Base-by-base conservation (phyloP, 37 sponge, comb jelly and placozoan genomes). In the Oscarella lobularis region DNA sequence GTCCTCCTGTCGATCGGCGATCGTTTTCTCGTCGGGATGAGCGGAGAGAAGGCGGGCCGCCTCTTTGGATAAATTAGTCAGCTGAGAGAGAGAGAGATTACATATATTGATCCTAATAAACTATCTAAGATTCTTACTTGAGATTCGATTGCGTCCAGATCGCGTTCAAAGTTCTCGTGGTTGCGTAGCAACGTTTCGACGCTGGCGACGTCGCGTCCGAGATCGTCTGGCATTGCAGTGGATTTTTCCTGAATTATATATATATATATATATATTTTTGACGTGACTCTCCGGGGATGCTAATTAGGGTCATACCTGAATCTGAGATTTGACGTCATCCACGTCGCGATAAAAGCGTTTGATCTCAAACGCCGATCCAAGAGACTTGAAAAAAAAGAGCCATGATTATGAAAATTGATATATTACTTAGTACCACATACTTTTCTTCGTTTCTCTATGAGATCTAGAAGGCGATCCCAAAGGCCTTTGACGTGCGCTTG, bases 131-230 rank as follows among this genome's bases (percentile, higher is more conserved):
- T 48, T 20, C 20, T 48, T 60, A 89, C 91, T 84, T 86, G 85
- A 41, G 75, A 84, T 4, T 84, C 94, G 31, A 93, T 79, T 5
- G 94, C 90, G 14, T 78, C 65, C 36, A 86, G 39, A 48, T 88
- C 94, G 27, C 81, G 76, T 65, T 93, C 94, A 81, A 86, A 93
- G 2, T 83, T 72, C 41, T 93, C 94, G n/a, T 86, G 87, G 67
- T 86, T 89, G 33, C 94, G 81, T 84, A 86, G 94, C 39, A 89
- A 76, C 0, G 77, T 80, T 33, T 90, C 83, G 2, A 93, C 94
- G 38, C 81, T 78, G 20, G 83, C 77, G 40, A 89, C 73, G 68
- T 74, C 86, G 73, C 76, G 83, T 5, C 94, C 94, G 31, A 93
- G 75, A 30, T 92, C 93, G 38, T 83, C 87, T 30, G 74, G 83